These are phyloP conservation scores for Acromyrmex heyeri DNA, from an alignment of 1,140 invertebrate species.

Conservation along the genomic window DNA sequence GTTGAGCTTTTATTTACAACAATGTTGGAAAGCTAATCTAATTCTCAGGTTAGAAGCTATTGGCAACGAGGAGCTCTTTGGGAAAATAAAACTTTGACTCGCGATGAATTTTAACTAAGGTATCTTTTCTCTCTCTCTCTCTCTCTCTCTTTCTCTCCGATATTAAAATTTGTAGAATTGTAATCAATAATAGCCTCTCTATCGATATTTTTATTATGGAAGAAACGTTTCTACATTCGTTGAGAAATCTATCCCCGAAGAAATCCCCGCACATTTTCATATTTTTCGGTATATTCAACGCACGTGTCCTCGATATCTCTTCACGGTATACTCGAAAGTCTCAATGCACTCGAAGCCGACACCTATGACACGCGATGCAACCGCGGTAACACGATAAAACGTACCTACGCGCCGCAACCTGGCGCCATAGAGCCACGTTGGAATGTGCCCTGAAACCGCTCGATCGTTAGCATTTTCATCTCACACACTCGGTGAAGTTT, in stretches of 20 bases:
- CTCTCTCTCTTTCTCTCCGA: neutral
- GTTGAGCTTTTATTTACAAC: conserved; percentile 1
- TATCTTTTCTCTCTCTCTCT: neutral
- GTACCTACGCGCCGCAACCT: conserved; percentile 45
- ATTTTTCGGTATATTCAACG: conserved; percentile 11
- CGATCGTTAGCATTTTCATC: conserved; percentile 58
- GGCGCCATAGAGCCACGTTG: conserved; percentile 17
- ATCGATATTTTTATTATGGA: neutral
- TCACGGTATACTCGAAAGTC: conserved; percentile 16
- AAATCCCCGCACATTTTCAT: conserved; percentile 2
- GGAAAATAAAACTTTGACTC: neutral
- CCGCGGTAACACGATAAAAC: conserved; percentile 48
- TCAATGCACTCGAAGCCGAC: conserved; percentile 44
- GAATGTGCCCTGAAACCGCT: conserved; percentile 32
- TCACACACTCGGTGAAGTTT: conserved; percentile 1
- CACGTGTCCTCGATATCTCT: conserved; percentile 38
- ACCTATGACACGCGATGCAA: conserved; percentile 55
- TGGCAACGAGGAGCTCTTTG: neutral
- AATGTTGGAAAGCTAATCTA: neutral
- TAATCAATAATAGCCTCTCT: neutral
- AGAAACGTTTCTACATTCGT: neutral
- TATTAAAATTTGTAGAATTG: neutral
- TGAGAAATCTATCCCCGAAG: conserved; percentile 15
- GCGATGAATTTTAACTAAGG: conserved; percentile 2
- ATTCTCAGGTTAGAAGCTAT: neutral